phyloP scores from a whole-genome alignment of 2,888 invertebrate genomes.

The Himalopsyche kuldschensis region DNA sequence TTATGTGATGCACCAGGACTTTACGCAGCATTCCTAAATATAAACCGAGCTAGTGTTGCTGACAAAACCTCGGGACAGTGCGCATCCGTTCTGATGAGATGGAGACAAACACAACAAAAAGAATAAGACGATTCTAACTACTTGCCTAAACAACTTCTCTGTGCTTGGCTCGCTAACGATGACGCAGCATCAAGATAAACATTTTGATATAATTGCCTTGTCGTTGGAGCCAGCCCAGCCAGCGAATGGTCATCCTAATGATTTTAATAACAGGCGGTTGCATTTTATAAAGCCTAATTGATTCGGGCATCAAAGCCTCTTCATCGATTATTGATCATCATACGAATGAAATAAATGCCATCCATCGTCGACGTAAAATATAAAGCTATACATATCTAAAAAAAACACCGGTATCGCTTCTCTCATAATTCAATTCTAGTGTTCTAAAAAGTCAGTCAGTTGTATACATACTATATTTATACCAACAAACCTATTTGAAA shows the following conservation, averaged over 20 bases:
- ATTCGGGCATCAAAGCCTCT: neutral
- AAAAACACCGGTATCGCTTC: too few relatives aligned
- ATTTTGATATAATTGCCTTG: conserved; percentile 19
- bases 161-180: conserved; percentile 13
- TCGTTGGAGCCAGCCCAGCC: conserved; percentile 6
- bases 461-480: too few relatives aligned
- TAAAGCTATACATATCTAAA: too few relatives aligned
- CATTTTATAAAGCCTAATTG: conserved; percentile 2
- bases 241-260: conserved; percentile 8
- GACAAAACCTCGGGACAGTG: neutral
- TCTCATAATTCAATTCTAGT: too few relatives aligned
- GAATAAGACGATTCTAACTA: conserved; percentile 11
- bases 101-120: neutral
- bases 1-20: neutral
- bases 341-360: neutral
- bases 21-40: neutral
- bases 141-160: neutral
- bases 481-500: too few relatives aligned
- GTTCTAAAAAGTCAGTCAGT: too few relatives aligned
- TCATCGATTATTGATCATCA: neutral
- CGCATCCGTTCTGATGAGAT: conserved; percentile 9
- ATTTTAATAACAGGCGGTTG: conserved; percentile 17
- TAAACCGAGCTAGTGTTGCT: neutral
- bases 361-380: too few relatives aligned
- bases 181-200: conserved; percentile 21